Evolutionary conservation across 2,888 invertebrate species (phyloP).

Genomic region (Shargacucullia verbasci): DNA sequence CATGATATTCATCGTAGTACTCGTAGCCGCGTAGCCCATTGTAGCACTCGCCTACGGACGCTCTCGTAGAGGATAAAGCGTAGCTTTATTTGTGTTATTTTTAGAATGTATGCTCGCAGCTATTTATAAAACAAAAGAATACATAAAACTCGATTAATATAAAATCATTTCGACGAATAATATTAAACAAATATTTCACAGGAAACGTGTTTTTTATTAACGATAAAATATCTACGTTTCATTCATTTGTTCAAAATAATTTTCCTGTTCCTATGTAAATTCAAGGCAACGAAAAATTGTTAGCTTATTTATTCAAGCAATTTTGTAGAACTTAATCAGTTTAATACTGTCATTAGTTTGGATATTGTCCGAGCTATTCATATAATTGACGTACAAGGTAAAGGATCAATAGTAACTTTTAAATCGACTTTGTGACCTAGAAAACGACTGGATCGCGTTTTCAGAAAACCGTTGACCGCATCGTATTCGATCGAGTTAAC

Average conservation of each 20-base stretch:
- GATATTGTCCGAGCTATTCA: constrained; percentile 37
- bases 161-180: constrained; percentile 17
- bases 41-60: constrained; percentile 53
- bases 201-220: constrained; percentile 16
- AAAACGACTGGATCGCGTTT: constrained; percentile 77
- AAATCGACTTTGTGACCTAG: constrained; percentile 81
- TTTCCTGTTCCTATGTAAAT: constrained; percentile 27
- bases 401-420: constrained; percentile 77
- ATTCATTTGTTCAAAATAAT: constrained; percentile 36
- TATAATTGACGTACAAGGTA: constrained; percentile 55
- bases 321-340: constrained; percentile 32
- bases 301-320: constrained; percentile 45
- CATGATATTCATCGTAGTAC: constrained; percentile 45
- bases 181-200: background rate
- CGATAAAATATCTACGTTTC: constrained; percentile 8
- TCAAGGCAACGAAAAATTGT: constrained; percentile 26
- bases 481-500: constrained; percentile 84
- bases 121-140: constrained; percentile 23
- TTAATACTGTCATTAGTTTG: constrained; percentile 40
- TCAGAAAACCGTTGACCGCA: constrained; percentile 79
- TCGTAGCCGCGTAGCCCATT: constrained; percentile 58
- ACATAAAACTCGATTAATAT: constrained; percentile 7
- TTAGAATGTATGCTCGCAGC: constrained; percentile 5
- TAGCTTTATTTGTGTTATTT: constrained; percentile 18
- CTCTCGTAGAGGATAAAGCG: constrained; percentile 22